phyloP scores from a whole-genome alignment of 2,888 invertebrate species.

The Mythimna pallens region DNA sequence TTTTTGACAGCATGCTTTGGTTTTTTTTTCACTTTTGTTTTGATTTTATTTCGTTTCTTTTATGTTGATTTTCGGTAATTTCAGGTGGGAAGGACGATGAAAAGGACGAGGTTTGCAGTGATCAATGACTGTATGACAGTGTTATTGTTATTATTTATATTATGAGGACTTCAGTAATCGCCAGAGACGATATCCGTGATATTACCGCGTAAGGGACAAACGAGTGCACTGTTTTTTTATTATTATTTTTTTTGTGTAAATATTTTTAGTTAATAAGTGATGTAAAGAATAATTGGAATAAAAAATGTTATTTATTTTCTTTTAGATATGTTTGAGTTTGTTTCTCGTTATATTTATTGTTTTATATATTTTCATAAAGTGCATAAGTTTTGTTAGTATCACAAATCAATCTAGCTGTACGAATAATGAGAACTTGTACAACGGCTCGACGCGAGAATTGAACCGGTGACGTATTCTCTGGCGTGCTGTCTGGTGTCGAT shows the following conservation, averaged over 20 bases:
- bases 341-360: constrained; percentile 59
- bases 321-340: constrained; percentile 76
- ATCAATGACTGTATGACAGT: constrained; percentile 83
- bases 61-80: constrained; percentile 85
- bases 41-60: constrained; percentile 77
- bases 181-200: constrained; percentile 89
- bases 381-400: constrained; percentile 3
- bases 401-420: not conserved
- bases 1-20: constrained; percentile 65
- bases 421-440: not conserved
- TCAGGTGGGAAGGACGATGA: constrained; percentile 89
- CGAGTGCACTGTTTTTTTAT: constrained; percentile 73
- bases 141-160: constrained; percentile 72
- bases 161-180: constrained; percentile 78
- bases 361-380: constrained; percentile 21
- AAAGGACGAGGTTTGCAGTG: constrained; percentile 85
- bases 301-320: constrained; percentile 80
- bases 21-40: constrained; percentile 67
- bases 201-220: constrained; percentile 86
- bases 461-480: constrained; percentile 3
- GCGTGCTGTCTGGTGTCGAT: constrained; percentile 5
- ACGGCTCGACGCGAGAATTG: not conserved
- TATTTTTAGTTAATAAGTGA: constrained; percentile 82
- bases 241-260: constrained; percentile 79
- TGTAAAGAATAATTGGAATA: constrained; percentile 81